Evolutionary conservation across 2,797 vertebrate genomes (phyloP).

Genomic region (Poecilia gillii): DNA sequence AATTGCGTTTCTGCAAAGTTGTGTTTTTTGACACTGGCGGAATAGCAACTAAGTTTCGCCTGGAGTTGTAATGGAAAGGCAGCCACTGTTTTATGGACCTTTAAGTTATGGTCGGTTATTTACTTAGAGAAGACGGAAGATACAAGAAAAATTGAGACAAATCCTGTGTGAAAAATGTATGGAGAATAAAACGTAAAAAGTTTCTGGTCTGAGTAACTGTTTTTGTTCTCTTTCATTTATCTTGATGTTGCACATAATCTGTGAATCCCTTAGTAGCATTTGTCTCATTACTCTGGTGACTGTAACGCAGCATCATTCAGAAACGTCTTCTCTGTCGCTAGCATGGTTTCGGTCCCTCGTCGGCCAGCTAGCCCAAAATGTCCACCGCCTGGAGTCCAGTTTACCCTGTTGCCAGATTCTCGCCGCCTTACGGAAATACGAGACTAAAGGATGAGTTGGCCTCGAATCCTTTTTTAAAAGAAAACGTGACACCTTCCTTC

Average conservation of each 20-base stretch:
- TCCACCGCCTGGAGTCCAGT: not conserved
- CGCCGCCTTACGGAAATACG: not conserved
- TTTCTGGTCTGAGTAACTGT: not conserved
- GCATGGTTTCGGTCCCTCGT: not conserved
- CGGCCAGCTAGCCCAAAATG: too few relatives aligned
- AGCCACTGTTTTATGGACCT: not conserved
- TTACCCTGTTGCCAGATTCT: not conserved
- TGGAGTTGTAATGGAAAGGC: not conserved
- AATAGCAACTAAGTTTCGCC: too few relatives aligned
- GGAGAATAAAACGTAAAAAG: not conserved
- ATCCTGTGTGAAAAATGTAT: not conserved
- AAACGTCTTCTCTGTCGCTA: not conserved
- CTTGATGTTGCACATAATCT: not conserved
- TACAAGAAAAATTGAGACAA: not conserved
- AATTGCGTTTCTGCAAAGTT: too few relatives aligned
- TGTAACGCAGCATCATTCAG: not conserved
- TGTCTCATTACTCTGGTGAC: not conserved
- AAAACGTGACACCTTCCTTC: constrained; percentile 42
- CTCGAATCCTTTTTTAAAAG: constrained; percentile 17
- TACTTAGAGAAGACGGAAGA: not conserved
- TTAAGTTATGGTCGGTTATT: not conserved
- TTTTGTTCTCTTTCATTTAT: not conserved
- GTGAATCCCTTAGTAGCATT: not conserved
- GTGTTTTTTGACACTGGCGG: too few relatives aligned
- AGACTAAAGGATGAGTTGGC: constrained; percentile 32